phyloP scores from a whole-genome alignment of 2,113 vertebrate genomes.

The Peromyscus californicus region DNA sequence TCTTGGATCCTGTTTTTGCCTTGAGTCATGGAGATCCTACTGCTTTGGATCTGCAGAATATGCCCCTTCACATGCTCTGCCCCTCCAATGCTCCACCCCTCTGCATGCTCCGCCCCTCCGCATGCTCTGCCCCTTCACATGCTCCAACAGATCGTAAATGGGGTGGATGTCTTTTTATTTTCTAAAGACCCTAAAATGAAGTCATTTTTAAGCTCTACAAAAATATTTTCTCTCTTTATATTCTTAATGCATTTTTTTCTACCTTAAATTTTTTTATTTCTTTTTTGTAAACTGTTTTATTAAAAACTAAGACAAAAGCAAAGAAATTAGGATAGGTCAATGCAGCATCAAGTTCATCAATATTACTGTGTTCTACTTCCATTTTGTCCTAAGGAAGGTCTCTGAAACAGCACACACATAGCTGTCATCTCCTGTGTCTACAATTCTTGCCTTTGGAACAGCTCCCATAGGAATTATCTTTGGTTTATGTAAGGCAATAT shows the following conservation, averaged over 20 bases:
- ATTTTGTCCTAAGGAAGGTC: not conserved
- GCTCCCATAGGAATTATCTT: not conserved
- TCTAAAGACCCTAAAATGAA: not conserved
- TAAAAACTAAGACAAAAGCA: not conserved
- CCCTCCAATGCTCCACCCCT: too few relatives aligned
- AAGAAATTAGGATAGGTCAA: not conserved
- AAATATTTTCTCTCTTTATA: not conserved
- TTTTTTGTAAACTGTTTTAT: not conserved
- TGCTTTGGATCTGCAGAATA: too few relatives aligned
- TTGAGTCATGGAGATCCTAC: too few relatives aligned
- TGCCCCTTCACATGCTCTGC: too few relatives aligned
- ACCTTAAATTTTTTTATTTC: not conserved
- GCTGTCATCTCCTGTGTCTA: too few relatives aligned
- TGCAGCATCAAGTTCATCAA: not conserved
- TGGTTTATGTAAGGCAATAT: not conserved
- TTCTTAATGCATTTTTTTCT: not conserved
- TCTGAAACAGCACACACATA: too few relatives aligned
- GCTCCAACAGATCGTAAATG: too few relatives aligned
- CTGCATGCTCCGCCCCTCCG: too few relatives aligned
- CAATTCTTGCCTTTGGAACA: not conserved
- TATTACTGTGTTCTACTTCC: too few relatives aligned
- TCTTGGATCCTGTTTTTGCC: too few relatives aligned
- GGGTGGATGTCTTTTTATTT: not conserved
- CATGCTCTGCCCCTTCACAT: too few relatives aligned
- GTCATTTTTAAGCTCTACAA: not conserved